Percentiles rank a stretch among this genome's conserved stretches.
Evolutionary conservation across 2,113 vertebrate genomes (phyloP).

Genomic region (Petrocephalus zakoni): DNA sequence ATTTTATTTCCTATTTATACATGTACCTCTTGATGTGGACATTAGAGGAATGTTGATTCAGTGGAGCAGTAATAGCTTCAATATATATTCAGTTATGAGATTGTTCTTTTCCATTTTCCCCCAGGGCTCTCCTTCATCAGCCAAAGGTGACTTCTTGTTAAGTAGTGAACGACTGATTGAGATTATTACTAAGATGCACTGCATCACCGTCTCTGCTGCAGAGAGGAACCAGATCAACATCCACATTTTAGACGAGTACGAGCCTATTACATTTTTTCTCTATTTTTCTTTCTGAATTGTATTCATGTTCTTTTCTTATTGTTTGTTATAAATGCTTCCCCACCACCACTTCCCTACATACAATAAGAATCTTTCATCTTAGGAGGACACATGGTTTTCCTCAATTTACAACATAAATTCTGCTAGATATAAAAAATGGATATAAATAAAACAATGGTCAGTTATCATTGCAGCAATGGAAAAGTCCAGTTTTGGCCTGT

Average conservation of each 20-base stretch:
- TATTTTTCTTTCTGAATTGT: neutral
- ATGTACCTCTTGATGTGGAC: neutral
- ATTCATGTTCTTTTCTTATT: neutral
- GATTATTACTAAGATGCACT: conserved; percentile 93
- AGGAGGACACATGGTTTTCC: neutral
- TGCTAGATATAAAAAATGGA: neutral
- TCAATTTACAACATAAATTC: neutral
- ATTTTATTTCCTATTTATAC: neutral
- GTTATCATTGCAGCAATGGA: neutral
- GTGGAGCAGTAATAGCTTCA: neutral
- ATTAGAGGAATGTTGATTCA: neutral
- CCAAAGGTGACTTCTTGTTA: conserved; percentile 92
- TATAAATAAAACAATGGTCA: neutral
- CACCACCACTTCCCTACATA: neutral
- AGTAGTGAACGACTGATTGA: conserved; percentile 94
- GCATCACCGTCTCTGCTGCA: conserved; percentile 70
- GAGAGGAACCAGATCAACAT: conserved; percentile 76
- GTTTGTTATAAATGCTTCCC: neutral
- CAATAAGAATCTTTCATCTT: neutral
- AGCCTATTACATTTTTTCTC: neutral
- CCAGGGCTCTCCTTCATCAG: conserved; percentile 81
- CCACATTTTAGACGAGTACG: conserved; percentile 96
- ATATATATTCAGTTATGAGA: neutral
- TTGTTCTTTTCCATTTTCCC: conserved; percentile 16
- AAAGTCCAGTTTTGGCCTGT: neutral